A percentile compares a stretch with the other conserved stretches of the same genome.
phyloP scores from a whole-genome alignment of 2,113 vertebrate species.

The Engystomops pustulosus region DNA sequence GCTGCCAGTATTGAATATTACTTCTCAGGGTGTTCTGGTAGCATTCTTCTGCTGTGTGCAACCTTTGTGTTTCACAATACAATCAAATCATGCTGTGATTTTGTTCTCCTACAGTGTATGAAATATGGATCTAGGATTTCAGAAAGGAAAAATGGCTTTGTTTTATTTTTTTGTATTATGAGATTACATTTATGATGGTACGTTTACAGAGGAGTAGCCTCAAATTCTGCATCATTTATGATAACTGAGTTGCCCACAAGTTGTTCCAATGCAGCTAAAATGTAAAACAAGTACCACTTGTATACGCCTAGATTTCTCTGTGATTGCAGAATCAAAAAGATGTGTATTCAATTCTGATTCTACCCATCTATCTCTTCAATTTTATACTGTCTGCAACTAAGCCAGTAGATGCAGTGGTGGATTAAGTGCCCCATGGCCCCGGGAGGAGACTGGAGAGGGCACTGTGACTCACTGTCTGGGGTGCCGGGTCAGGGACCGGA shows the following conservation, averaged over 20 bases:
- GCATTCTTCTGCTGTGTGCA: slow-evolving; percentile 59
- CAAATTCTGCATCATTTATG: slow-evolving; percentile 26
- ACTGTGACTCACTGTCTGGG: no score
- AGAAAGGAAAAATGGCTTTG: slow-evolving; percentile 44
- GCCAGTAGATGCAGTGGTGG: not conserved
- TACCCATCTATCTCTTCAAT: not conserved
- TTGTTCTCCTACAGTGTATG: slow-evolving; percentile 57
- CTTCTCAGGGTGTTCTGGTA: slow-evolving; percentile 52
- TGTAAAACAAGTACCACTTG: not conserved
- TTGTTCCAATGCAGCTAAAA: not conserved
- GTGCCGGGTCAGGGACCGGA: no score
- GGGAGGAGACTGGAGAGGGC: no score
- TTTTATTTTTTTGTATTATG: slow-evolving; percentile 52
- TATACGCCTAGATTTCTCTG: not conserved
- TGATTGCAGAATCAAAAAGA: not conserved
- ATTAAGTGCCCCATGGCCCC: no score
- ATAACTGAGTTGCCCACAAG: not conserved
- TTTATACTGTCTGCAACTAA: not conserved
- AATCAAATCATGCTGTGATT: slow-evolving; percentile 59
- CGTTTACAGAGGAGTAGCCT: slow-evolving; percentile 29
- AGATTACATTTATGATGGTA: slow-evolving; percentile 47
- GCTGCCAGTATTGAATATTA: slow-evolving; percentile 59
- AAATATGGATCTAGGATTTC: slow-evolving; percentile 55
- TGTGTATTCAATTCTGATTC: not conserved
- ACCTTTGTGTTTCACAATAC: slow-evolving; percentile 58